Conservation (phyloP, 2,888 invertebrate genomes). For the Sericinus montela region DNA sequence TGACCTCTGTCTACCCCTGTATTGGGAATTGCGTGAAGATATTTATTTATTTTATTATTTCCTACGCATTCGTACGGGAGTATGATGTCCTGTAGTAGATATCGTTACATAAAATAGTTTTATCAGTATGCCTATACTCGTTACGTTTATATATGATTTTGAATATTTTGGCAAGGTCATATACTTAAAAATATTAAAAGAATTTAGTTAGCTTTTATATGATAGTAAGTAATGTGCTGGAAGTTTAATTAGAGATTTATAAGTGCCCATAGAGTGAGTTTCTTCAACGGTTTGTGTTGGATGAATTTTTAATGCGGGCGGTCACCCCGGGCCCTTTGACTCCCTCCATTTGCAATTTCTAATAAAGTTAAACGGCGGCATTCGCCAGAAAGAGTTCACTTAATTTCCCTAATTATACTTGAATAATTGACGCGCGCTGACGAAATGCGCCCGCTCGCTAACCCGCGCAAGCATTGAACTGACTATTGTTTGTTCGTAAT, state of each 20-base stretch:
- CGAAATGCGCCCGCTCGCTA: not conserved
- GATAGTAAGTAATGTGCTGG: not conserved
- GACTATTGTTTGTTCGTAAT: no score
- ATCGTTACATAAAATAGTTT: no score
- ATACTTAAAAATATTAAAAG: no score
- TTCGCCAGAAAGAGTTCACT: not conserved
- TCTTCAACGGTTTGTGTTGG: slow-evolving; percentile 10
- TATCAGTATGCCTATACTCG: no score
- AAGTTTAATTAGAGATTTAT: slow-evolving; percentile 11
- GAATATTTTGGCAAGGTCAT: no score
- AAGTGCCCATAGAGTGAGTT: slow-evolving; percentile 3
- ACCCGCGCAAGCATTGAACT: not conserved
- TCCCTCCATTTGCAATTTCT: not conserved
- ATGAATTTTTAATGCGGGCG: slow-evolving; percentile 15
- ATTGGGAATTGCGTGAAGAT: no score
- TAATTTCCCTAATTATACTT: slow-evolving; percentile 1
- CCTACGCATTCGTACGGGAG: no score
- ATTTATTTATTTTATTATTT: no score
- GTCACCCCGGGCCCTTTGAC: slow-evolving; percentile 12
- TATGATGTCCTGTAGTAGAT: no score
- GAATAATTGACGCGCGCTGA: not conserved
- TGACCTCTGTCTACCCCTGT: no score
- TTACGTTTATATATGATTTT: no score
- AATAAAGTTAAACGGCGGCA: not conserved
- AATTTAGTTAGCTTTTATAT: not conserved